Evolutionary conservation across 2,113 vertebrate species (phyloP).

Genomic region (Dicerorhinus sumatrensis): DNA sequence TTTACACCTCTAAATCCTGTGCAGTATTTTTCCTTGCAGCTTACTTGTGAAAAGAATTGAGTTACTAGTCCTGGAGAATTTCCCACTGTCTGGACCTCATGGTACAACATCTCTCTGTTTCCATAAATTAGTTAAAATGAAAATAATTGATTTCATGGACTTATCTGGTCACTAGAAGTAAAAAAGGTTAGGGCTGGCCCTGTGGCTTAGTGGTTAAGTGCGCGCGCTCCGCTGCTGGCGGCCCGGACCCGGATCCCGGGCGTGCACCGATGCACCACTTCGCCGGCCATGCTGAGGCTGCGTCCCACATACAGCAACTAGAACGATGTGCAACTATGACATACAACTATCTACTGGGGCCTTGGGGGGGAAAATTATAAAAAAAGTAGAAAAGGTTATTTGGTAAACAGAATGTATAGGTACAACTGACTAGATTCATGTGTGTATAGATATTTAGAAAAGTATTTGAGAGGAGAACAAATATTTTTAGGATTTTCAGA

Average conservation of each 20-base stretch:
- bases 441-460: neutral
- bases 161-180: neutral
- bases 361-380: no score
- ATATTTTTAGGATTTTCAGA: neutral
- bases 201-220: no score
- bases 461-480: neutral
- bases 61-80: slow-evolving; percentile 24
- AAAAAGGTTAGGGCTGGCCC: no score
- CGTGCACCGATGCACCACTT: no score
- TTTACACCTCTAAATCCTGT: neutral
- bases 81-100: neutral
- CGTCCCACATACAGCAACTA: no score
- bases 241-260: no score
- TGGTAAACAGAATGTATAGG: neutral
- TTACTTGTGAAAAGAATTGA: slow-evolving; percentile 35
- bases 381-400: neutral
- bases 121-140: slow-evolving; percentile 30
- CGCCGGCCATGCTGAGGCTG: no score
- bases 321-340: no score
- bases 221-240: no score
- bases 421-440: neutral
- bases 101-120: neutral
- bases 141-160: neutral
- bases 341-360: no score
- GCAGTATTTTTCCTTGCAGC: neutral